Percentiles rank a stretch among this genome's conserved stretches.
Evolutionary conservation across 2,113 vertebrate species (phyloP).

Genomic region (Collichthys lucidus): DNA sequence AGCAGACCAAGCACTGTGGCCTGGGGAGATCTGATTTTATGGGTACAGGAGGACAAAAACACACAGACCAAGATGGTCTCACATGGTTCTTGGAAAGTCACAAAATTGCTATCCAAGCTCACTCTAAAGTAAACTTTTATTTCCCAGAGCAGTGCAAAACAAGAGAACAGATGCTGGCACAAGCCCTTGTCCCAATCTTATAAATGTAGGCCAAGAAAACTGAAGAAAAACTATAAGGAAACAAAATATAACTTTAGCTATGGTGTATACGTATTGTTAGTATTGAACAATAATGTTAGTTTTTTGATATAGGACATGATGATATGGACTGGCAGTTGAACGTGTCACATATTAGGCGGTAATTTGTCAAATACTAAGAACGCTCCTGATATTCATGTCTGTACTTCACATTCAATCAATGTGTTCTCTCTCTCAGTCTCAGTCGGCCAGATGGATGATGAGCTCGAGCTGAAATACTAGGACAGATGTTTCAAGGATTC

Average conservation of each 20-base stretch:
- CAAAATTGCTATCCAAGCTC: constrained; percentile 16
- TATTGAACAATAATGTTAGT: neutral
- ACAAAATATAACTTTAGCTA: constrained; percentile 9
- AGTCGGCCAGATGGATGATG: constrained; percentile 73
- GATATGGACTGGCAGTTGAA: neutral
- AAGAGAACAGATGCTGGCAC: neutral
- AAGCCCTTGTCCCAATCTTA: constrained; percentile 12
- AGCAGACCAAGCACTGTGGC: constrained; percentile 55
- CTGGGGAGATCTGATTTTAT: constrained; percentile 45
- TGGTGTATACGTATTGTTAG: neutral
- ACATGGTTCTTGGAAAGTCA: constrained; percentile 30
- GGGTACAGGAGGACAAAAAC: constrained; percentile 26
- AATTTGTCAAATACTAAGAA: neutral
- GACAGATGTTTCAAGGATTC: constrained; percentile 75
- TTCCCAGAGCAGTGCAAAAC: constrained; percentile 22
- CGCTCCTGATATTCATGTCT: constrained; percentile 36
- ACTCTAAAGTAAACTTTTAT: constrained; percentile 37
- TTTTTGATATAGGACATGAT: neutral
- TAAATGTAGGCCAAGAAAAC: constrained; percentile 45
- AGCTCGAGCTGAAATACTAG: constrained; percentile 69
- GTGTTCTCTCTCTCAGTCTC: constrained; percentile 59
- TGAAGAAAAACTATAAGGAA: neutral
- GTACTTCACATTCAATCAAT: constrained; percentile 41
- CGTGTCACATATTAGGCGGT: neutral
- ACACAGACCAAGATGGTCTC: constrained; percentile 19